These are phyloP conservation scores for Orius insidiosus DNA, from an alignment of 1,140 invertebrate genomes.

Conservation along the genomic window DNA sequence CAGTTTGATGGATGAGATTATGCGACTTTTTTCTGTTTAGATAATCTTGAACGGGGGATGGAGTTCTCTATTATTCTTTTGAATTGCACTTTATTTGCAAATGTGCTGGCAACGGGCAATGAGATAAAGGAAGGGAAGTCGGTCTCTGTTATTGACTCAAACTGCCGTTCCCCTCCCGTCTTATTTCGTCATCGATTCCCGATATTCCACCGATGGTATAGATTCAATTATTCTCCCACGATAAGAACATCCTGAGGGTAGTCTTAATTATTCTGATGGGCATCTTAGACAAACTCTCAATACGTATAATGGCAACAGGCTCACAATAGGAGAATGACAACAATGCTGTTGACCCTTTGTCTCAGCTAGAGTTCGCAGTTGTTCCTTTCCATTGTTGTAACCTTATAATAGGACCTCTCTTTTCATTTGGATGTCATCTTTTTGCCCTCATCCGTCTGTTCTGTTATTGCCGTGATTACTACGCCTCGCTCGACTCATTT, in stretches of 20 bases:
- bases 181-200: constrained; percentile 6
- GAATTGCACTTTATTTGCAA: constrained; percentile 7
- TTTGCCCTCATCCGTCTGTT: not conserved
- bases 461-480: constrained; percentile 11
- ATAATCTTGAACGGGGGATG: not conserved
- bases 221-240: constrained; percentile 5
- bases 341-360: constrained; percentile 5
- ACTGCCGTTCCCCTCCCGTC: not conserved
- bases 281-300: constrained; percentile 11
- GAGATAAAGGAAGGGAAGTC: constrained; percentile 8
- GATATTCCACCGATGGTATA: constrained; percentile 7
- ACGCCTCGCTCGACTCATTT: constrained; percentile 7
- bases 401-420: constrained; percentile 10
- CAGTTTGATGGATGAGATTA: no score
- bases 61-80: constrained; percentile 7
- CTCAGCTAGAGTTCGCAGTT: constrained; percentile 9
- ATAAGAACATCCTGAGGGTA: not conserved
- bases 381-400: constrained; percentile 6
- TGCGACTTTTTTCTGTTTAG: not conserved
- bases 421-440: constrained; percentile 11
- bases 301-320: constrained; percentile 10
- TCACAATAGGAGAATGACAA: constrained; percentile 8
- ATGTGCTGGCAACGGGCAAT: not conserved
- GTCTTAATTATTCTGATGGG: constrained; percentile 12
- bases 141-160: constrained; percentile 6